A percentile compares a stretch with the other conserved stretches of the same genome.
These are phyloP conservation scores for Bombus vancouverensis DNA, from an alignment of 1,140 invertebrate species.

Conservation along the genomic window DNA sequence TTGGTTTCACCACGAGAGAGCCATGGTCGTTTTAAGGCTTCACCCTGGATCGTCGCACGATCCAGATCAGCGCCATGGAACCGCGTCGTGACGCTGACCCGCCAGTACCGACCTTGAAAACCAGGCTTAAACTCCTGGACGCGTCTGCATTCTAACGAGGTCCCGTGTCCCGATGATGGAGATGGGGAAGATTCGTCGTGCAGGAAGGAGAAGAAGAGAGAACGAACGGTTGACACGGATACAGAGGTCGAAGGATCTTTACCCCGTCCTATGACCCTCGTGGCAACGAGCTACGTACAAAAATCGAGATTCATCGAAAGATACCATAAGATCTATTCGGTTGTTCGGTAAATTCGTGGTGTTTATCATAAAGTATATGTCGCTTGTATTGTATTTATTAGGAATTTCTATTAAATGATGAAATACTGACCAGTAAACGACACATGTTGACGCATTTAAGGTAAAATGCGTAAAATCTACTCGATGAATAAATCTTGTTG, in stretches of 20 bases:
- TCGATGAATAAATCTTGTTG: no score
- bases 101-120: conserved; percentile 41
- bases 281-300: background rate
- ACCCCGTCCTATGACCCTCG: conserved; percentile 7
- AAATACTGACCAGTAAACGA: no score
- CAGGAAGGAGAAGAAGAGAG: background rate
- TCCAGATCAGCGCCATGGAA: conserved; percentile 36
- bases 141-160: conserved; percentile 40
- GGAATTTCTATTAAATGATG: no score
- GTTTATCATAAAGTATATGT: background rate
- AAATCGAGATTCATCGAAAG: background rate
- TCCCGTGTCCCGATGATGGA: background rate
- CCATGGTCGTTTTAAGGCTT: conserved; percentile 35
- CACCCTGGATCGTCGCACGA: conserved; percentile 30
- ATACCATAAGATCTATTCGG: background rate
- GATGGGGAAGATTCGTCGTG: background rate
- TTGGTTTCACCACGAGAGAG: conserved; percentile 8
- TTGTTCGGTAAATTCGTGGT: background rate
- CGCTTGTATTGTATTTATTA: no score
- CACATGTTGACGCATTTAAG: no score
- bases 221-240: conserved; percentile 14
- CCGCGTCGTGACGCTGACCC: conserved; percentile 38
- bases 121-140: conserved; percentile 27
- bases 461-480: no score
- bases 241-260: conserved; percentile 21